Percentiles rank a stretch among this genome's conserved stretches.
Evolutionary conservation across 2,888 invertebrate genomes (phyloP).

Genomic region (Piscicola geometra): DNA sequence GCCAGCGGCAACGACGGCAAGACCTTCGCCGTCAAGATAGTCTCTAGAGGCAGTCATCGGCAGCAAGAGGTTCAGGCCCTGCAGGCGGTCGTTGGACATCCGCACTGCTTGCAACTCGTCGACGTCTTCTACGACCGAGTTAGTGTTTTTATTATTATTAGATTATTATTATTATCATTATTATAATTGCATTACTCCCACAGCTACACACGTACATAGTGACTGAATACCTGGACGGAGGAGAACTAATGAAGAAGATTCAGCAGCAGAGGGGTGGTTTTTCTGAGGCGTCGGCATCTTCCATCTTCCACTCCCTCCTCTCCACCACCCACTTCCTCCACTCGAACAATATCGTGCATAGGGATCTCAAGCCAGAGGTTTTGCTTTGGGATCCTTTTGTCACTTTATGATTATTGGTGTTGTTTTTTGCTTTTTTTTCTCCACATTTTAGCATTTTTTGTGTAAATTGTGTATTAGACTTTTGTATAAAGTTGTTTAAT

Average conservation of each 20-base stretch:
- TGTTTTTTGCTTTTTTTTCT: background rate
- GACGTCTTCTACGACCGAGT: conserved; percentile 79
- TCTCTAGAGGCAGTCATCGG: conserved; percentile 66
- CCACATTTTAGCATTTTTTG: conserved; percentile 26
- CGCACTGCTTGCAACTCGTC: conserved; percentile 76
- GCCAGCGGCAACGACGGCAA: too few species aligned
- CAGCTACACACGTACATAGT: conserved; percentile 80
- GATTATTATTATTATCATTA: too few species aligned
- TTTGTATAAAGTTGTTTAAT: background rate
- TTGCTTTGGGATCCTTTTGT: background rate
- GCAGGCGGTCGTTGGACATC: conserved; percentile 78
- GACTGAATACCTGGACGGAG: conserved; percentile 76
- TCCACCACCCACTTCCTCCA: conserved; percentile 82
- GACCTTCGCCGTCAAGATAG: conserved; percentile 82
- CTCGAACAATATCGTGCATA: conserved; percentile 75
- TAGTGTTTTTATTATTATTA: conserved; percentile 41
- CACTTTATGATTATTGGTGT: background rate
- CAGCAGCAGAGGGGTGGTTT: conserved; percentile 64
- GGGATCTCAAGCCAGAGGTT: conserved; percentile 91
- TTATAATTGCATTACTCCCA: too few species aligned
- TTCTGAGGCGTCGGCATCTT: conserved; percentile 73
- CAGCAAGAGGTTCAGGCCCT: conserved; percentile 73
- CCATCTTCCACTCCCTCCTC: conserved; percentile 74
- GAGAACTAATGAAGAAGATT: conserved; percentile 71
- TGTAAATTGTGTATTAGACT: background rate